A percentile compares a stretch with the other conserved stretches of the same genome.
phyloP scores from a whole-genome alignment of 2,797 vertebrate genomes.

The Crenuchus spilurus region DNA sequence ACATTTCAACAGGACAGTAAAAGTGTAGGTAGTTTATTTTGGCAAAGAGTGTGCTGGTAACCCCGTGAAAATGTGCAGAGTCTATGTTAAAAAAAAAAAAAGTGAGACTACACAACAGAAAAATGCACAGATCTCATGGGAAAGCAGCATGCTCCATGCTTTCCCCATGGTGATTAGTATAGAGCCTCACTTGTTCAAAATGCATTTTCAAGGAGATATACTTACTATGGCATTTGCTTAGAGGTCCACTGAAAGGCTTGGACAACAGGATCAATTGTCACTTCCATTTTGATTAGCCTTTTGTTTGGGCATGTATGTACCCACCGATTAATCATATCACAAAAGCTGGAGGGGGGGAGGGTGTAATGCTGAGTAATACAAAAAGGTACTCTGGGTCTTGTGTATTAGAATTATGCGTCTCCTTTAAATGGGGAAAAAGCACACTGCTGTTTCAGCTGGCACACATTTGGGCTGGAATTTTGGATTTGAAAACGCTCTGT shows the following conservation, averaged over 20 bases:
- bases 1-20: no score
- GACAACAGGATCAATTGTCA: constrained; percentile 95
- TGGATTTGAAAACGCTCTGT: constrained; percentile 83
- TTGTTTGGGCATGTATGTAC: constrained; percentile 83
- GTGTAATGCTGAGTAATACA: constrained; percentile 72
- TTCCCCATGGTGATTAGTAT: constrained; percentile 51
- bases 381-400: constrained; percentile 97
- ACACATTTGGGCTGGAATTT: constrained; percentile 72
- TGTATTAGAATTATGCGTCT: constrained; percentile 96
- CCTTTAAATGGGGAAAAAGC: constrained; percentile 90
- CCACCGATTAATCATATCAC: constrained; percentile 97
- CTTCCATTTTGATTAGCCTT: constrained; percentile 88
- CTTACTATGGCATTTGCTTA: constrained; percentile 96
- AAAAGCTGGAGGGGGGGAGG: constrained; percentile 80
- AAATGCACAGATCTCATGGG: constrained; percentile 43
- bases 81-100: background rate
- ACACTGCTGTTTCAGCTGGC: constrained; percentile 80
- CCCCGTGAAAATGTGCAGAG: constrained; percentile 7
- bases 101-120: constrained; percentile 16
- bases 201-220: constrained; percentile 84
- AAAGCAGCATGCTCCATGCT: constrained; percentile 60
- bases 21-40: background rate
- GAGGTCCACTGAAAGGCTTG: constrained; percentile 94
- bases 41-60: background rate
- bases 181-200: constrained; percentile 55